Conservation (phyloP, 30 jellyfish, hydroid and myxozoan genomes). For the Mastigias papua region DNA sequence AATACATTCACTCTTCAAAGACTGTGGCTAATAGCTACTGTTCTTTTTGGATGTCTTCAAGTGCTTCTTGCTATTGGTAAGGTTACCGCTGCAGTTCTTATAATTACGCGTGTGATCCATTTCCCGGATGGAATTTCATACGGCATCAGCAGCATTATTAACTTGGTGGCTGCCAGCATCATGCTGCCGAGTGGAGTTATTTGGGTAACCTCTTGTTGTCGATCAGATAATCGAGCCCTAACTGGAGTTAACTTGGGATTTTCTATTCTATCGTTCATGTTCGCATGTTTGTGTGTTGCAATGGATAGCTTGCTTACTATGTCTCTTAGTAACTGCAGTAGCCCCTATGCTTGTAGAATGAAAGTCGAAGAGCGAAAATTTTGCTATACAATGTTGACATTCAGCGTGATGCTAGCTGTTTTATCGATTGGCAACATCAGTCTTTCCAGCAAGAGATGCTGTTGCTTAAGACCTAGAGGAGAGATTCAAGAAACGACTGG, state of each 20-base stretch:
- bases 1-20: neutral
- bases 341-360: neutral
- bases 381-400: neutral
- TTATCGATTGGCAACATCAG: neutral
- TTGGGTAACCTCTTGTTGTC: neutral
- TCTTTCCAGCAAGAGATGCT: neutral
- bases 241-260: slow-evolving; percentile 7
- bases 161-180: neutral
- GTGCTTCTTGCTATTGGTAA: neutral
- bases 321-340: neutral
- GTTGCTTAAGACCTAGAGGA: neutral
- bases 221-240: neutral
- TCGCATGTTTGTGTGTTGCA: neutral
- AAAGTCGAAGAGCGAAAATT: neutral
- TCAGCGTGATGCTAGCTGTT: neutral
- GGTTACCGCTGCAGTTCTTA: neutral
- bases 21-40: neutral
- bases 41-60: neutral
- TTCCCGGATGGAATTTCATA: neutral
- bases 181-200: slow-evolving; percentile 1
- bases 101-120: neutral
- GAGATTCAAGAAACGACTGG: neutral
- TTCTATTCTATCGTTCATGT: neutral
- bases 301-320: neutral
- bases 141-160: neutral